phyloP scores from a whole-genome alignment of 2,113 vertebrate species.

The Laticauda colubrina region DNA sequence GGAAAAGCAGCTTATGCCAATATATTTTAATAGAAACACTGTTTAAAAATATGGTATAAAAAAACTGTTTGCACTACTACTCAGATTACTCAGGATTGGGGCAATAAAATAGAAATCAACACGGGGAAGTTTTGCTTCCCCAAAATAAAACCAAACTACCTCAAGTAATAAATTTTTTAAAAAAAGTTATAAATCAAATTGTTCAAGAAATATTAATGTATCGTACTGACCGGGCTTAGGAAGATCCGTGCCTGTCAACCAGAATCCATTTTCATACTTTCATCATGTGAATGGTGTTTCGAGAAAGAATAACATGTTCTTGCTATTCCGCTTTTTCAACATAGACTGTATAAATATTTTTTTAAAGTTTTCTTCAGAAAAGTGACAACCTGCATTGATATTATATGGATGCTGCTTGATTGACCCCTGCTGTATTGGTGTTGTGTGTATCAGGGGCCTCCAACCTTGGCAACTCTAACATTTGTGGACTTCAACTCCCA shows the following conservation, averaged over 20 bases:
- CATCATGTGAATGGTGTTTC: neutral
- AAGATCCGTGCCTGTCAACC: neutral
- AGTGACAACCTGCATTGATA: neutral
- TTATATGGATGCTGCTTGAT: neutral
- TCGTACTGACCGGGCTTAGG: neutral
- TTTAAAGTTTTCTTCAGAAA: neutral
- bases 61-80: neutral
- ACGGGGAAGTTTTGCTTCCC: neutral
- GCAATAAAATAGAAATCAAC: neutral
- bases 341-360: neutral
- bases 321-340: neutral
- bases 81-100: neutral
- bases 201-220: neutral
- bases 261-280: conserved; percentile 2
- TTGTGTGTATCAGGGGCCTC: no score
- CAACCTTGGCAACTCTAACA: no score
- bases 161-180: conserved; percentile 1
- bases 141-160: neutral
- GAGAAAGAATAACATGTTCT: neutral
- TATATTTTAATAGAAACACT: neutral
- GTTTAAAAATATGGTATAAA: accelerated
- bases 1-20: conserved; percentile 13
- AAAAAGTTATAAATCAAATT: conserved; percentile 10
- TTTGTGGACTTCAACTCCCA: no score
- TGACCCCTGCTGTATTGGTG: neutral